Percentiles rank a stretch among this genome's conserved stretches.
Evolutionary conservation across 1,140 invertebrate species (phyloP).

Genomic region (Diabrotica undecimpunctata): DNA sequence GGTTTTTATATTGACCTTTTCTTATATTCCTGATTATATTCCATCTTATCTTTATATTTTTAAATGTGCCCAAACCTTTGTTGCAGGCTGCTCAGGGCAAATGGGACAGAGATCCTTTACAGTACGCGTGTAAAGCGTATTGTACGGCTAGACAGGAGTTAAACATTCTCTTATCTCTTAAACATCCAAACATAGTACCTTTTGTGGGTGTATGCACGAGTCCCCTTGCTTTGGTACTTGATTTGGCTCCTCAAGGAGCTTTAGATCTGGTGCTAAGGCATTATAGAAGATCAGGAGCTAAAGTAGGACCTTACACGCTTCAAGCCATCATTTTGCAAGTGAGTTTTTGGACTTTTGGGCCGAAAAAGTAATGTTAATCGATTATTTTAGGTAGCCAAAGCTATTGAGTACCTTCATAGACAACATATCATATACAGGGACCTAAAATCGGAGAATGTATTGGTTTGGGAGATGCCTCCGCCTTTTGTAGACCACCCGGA

Average conservation of each 20-base stretch:
- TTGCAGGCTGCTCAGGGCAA: conserved; percentile 64
- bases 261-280: conserved; percentile 77
- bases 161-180: conserved; percentile 79
- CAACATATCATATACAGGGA: conserved; percentile 94
- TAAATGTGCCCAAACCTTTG: too few relatives aligned
- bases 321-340: conserved; percentile 84
- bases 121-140: conserved; percentile 92
- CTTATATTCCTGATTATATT: too few relatives aligned
- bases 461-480: conserved; percentile 90
- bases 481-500: conserved; percentile 64
- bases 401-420: conserved; percentile 93
- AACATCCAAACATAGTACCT: conserved; percentile 89
- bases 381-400: conserved; percentile 70
- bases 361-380: neutral
- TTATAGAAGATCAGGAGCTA: conserved; percentile 78
- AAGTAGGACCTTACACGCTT: conserved; percentile 73
- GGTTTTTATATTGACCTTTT: too few relatives aligned
- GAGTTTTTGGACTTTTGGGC: conserved; percentile 15
- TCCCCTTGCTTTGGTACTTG: conserved; percentile 87
- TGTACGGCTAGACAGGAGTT: conserved; percentile 92
- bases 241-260: conserved; percentile 88
- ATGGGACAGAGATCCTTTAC: conserved; percentile 86
- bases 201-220: conserved; percentile 83
- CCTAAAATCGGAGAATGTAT: conserved; percentile 96
- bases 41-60: too few relatives aligned